These are phyloP conservation scores for Calcarius lapponicus DNA, from an alignment of 2,797 vertebrate genomes.

Conservation along the genomic window DNA sequence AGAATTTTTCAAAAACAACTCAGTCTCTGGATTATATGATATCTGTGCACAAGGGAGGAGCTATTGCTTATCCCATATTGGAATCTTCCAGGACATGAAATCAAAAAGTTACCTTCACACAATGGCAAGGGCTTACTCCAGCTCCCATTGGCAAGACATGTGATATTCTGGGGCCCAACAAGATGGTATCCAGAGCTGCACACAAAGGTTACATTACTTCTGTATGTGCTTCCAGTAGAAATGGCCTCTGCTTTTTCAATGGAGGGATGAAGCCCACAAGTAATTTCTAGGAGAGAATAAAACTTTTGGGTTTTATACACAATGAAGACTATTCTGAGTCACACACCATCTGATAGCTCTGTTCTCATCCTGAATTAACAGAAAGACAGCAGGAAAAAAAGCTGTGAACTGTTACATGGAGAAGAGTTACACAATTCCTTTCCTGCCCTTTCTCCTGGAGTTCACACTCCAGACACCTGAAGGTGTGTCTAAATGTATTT, in stretches of 20 bases:
- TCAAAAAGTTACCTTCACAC: slow-evolving; percentile 75
- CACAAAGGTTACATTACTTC: slow-evolving; percentile 78
- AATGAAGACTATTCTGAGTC: neutral
- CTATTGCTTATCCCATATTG: neutral
- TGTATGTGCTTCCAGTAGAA: slow-evolving; percentile 68
- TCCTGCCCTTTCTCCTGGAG: neutral
- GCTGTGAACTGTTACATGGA: neutral
- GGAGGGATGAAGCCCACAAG: slow-evolving; percentile 80
- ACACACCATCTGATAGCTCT: neutral
- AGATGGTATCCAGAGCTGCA: slow-evolving; percentile 81
- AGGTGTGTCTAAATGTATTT: neutral
- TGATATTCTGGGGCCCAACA: slow-evolving; percentile 76
- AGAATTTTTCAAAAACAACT: neutral
- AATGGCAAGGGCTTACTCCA: slow-evolving; percentile 83
- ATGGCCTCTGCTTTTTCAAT: slow-evolving; percentile 79
- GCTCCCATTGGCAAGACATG: slow-evolving; percentile 82
- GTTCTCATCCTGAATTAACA: neutral
- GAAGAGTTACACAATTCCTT: neutral
- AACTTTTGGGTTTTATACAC: neutral
- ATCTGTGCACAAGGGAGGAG: neutral
- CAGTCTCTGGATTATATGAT: neutral
- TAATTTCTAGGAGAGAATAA: slow-evolving; percentile 68
- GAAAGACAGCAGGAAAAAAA: neutral
- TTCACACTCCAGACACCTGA: neutral
- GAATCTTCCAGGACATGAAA: neutral